Percentiles rank a stretch among this genome's conserved stretches.
Conservation (phyloP, 1,140 invertebrate genomes). For the Drosophila triauraria region DNA sequence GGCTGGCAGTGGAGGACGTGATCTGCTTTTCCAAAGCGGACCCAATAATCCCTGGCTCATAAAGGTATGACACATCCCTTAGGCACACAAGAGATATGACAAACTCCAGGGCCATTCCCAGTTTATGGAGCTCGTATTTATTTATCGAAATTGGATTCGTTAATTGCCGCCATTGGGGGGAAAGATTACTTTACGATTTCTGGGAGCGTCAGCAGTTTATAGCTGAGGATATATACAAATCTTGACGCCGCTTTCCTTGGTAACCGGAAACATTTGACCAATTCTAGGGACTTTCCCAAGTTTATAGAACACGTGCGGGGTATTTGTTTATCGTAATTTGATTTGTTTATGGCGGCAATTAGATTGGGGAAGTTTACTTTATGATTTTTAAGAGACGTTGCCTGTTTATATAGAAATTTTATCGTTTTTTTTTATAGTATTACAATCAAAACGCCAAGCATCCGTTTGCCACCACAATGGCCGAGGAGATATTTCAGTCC, state of each 20-base stretch:
- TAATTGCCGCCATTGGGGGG: slow-evolving; percentile 84
- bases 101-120: slow-evolving; percentile 2
- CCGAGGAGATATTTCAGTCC: slow-evolving; percentile 97
- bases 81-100: not conserved
- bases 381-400: not conserved
- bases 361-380: slow-evolving; percentile 88
- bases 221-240: slow-evolving; percentile 81
- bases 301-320: slow-evolving; percentile 9
- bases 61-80: slow-evolving; percentile 83
- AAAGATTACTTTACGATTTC: slow-evolving; percentile 39
- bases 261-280: not conserved
- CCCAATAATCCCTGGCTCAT: slow-evolving; percentile 96
- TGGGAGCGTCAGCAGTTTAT: slow-evolving; percentile 79
- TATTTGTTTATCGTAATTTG: slow-evolving; percentile 17
- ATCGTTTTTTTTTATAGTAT: slow-evolving; percentile 34
- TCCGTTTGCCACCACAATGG: slow-evolving; percentile 95
- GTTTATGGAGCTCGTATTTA: slow-evolving; percentile 17
- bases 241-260: not conserved
- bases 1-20: slow-evolving; percentile 96
- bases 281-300: slow-evolving; percentile 9
- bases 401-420: slow-evolving; percentile 58
- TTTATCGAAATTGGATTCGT: slow-evolving; percentile 23
- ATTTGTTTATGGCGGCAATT: slow-evolving; percentile 13
- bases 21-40: slow-evolving; percentile 97
- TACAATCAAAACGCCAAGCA: slow-evolving; percentile 85